Percentiles rank a stretch among this genome's conserved stretches.
phyloP scores from a whole-genome alignment of 2,888 invertebrate genomes.

The Eueremaeus valkanovi region DNA sequence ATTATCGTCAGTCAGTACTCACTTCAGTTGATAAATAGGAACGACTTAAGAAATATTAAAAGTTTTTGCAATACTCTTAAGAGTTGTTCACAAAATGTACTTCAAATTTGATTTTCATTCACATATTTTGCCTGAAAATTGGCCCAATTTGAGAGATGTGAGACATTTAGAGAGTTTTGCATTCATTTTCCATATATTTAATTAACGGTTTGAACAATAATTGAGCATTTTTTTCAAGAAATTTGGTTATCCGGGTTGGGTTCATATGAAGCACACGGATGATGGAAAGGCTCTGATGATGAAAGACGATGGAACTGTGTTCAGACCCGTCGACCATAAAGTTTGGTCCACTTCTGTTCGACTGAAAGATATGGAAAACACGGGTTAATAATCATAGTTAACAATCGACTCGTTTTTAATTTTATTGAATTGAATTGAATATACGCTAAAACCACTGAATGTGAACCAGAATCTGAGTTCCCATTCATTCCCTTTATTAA shows the following conservation, averaged over 20 bases:
- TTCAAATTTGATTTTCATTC: conserved; percentile 58
- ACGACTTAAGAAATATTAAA: no score
- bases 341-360: conserved; percentile 57
- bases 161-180: conserved; percentile 29
- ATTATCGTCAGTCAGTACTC: no score
- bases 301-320: conserved; percentile 56
- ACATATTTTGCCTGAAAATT: conserved; percentile 57
- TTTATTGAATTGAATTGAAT: no score
- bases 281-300: conserved; percentile 54
- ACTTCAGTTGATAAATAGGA: no score
- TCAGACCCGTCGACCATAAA: conserved; percentile 57
- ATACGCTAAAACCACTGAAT: no score
- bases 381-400: no score
- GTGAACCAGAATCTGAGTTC: no score
- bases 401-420: no score
- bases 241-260: conserved; percentile 59
- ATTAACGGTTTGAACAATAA: conserved; percentile 9
- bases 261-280: conserved; percentile 53
- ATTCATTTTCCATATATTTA: background rate
- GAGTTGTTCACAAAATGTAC: background rate
- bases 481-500: no score
- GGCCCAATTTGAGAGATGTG: conserved; percentile 58
- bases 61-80: background rate
- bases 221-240: conserved; percentile 50
- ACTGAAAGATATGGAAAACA: conserved; percentile 57